A percentile compares a stretch with the other conserved stretches of the same genome.
Evolutionary conservation across 2,888 invertebrate species (phyloP).

Genomic region (Cheiracanthium punctorium): DNA sequence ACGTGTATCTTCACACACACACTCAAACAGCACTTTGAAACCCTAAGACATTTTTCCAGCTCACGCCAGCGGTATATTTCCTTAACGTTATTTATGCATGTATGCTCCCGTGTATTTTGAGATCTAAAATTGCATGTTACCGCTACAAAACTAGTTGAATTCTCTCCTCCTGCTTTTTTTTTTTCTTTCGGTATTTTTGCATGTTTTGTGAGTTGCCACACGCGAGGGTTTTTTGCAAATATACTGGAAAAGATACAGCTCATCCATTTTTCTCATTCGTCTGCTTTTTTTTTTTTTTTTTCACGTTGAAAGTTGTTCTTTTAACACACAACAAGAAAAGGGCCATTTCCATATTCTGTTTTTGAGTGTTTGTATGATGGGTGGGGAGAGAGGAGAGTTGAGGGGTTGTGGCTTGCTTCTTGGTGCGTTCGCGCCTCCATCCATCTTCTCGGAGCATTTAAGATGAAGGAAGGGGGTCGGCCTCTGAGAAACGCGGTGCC

Average conservation of each 20-base stretch:
- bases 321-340: constrained; percentile 16
- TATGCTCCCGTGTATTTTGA: background rate
- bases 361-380: too few species aligned
- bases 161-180: too few species aligned
- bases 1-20: background rate
- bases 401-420: too few species aligned
- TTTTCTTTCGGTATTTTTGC: constrained; percentile 47
- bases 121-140: constrained; percentile 54
- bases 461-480: constrained; percentile 41
- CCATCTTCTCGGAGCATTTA: background rate
- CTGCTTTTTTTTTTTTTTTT: too few species aligned
- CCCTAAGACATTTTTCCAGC: background rate
- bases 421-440: background rate
- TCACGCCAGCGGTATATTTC: background rate
- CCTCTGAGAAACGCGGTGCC: constrained; percentile 11
- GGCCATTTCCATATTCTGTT: constrained; percentile 56
- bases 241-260: too few species aligned
- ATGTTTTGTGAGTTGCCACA: constrained; percentile 35
- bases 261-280: constrained; percentile 18
- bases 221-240: constrained; percentile 35
- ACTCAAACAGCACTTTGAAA: background rate
- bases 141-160: constrained; percentile 52
- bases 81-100: constrained; percentile 11
- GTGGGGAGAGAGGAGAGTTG: too few species aligned
- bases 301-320: constrained; percentile 46